These are phyloP conservation scores for Maconellicoccus hirsutus DNA, from an alignment of 1,140 invertebrate species.

Conservation along the genomic window DNA sequence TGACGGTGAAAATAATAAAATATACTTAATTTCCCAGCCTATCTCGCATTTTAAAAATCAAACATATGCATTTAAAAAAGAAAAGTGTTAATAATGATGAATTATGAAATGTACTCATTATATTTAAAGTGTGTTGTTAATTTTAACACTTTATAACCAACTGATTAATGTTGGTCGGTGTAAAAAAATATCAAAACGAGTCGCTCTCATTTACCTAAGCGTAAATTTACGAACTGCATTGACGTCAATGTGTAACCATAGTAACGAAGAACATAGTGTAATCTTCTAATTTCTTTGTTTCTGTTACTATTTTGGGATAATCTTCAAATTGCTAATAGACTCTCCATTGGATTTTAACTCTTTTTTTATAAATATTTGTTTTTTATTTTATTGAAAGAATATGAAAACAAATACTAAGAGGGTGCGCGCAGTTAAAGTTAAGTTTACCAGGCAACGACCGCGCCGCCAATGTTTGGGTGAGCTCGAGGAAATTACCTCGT, in stretches of 20 bases:
- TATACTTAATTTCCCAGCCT: too few relatives aligned
- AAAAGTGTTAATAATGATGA: too few relatives aligned
- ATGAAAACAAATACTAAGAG: too few relatives aligned
- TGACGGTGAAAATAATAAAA: too few relatives aligned
- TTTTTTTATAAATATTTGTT: too few relatives aligned
- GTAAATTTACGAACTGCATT: constrained; percentile 17
- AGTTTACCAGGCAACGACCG: too few relatives aligned
- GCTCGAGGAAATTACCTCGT: too few relatives aligned
- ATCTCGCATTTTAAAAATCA: too few relatives aligned
- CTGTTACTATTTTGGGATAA: constrained; percentile 20
- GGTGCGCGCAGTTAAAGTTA: too few relatives aligned
- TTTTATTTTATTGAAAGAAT: too few relatives aligned
- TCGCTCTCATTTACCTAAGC: constrained; percentile 20
- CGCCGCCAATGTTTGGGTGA: too few relatives aligned
- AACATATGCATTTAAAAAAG: too few relatives aligned
- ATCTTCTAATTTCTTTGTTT: constrained; percentile 22
- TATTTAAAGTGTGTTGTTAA: neutral
- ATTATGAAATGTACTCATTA: neutral
- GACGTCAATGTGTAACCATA: constrained; percentile 14
- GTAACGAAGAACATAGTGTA: constrained; percentile 7
- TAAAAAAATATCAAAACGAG: neutral
- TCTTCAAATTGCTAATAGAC: constrained; percentile 15
- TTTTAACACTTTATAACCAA: neutral
- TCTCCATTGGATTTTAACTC: neutral
- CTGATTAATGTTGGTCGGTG: neutral